Percentiles rank a stretch among this genome's conserved stretches.
phyloP scores from a whole-genome alignment of 2,797 vertebrate species.

The Scarus forsteni region DNA sequence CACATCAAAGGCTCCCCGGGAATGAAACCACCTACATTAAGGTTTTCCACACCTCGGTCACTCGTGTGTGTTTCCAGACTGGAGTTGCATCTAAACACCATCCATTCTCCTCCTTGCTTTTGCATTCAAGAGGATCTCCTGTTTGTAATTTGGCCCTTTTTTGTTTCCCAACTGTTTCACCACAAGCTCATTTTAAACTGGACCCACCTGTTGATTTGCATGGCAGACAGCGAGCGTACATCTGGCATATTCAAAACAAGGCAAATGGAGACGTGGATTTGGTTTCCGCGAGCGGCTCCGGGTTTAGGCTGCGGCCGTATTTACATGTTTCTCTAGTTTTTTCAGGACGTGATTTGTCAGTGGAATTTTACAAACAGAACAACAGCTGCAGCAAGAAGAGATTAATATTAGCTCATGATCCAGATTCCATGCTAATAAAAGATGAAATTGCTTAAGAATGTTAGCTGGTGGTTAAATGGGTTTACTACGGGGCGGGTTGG shows the following conservation, averaged over 20 bases:
- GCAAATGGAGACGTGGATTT: slow-evolving; percentile 38
- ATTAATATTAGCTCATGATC: neutral
- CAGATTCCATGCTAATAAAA: neutral
- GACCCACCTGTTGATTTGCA: slow-evolving; percentile 67
- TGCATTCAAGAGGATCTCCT: slow-evolving; percentile 44
- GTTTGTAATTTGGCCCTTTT: slow-evolving; percentile 55
- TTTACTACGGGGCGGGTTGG: neutral
- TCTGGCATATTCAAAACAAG: slow-evolving; percentile 47
- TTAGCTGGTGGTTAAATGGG: neutral
- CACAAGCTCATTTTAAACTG: slow-evolving; percentile 50
- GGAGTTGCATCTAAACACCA: slow-evolving; percentile 39
- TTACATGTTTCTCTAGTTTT: slow-evolving; percentile 36
- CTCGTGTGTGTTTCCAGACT: slow-evolving; percentile 22
- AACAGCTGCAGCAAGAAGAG: neutral
- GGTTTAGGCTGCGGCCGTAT: slow-evolving; percentile 32
- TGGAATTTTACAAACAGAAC: slow-evolving; percentile 29
- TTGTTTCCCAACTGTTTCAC: slow-evolving; percentile 55
- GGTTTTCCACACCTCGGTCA: slow-evolving; percentile 32
- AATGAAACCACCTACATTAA: neutral
- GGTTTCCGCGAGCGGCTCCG: slow-evolving; percentile 30
- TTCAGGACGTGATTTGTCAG: slow-evolving; percentile 22
- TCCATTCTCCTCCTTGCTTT: slow-evolving; percentile 32
- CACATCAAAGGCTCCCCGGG: neutral
- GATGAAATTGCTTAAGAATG: too few relatives aligned
- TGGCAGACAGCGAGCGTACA: slow-evolving; percentile 39